phyloP scores from a whole-genome alignment of 2,888 invertebrate genomes.

The Auanema freiburgensis region DNA sequence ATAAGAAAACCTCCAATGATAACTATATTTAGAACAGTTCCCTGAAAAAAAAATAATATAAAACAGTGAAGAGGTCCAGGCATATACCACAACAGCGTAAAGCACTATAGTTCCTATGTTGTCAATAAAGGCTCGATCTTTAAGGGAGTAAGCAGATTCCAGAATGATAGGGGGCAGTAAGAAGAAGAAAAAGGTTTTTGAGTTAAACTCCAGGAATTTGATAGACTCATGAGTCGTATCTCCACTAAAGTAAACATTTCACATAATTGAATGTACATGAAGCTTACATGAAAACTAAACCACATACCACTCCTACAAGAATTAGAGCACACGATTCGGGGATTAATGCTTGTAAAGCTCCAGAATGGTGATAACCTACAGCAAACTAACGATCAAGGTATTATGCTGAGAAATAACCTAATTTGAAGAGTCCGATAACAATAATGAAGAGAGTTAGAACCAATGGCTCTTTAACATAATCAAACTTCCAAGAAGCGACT shows the following conservation, averaged over 20 bases:
- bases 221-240: constrained; percentile 45
- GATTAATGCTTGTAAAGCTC: constrained; percentile 39
- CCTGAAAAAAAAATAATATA: constrained; percentile 51
- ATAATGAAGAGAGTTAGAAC: constrained; percentile 68
- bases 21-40: constrained; percentile 64
- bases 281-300: constrained; percentile 67
- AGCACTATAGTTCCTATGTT: constrained; percentile 70
- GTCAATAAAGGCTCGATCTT: constrained; percentile 69
- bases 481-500: constrained; percentile 52
- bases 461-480: constrained; percentile 66
- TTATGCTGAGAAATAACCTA: constrained; percentile 64
- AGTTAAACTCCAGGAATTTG: constrained; percentile 64
- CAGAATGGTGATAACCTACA: constrained; percentile 55
- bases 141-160: constrained; percentile 70
- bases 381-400: background rate
- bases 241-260: constrained; percentile 20
- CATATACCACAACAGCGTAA: constrained; percentile 70
- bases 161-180: constrained; percentile 70
- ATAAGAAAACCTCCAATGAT: constrained; percentile 53
- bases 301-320: constrained; percentile 67
- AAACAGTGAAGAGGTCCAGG: background rate
- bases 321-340: constrained; percentile 68
- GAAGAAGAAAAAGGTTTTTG: constrained; percentile 68
- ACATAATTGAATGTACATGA: background rate
- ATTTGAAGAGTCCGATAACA: constrained; percentile 68